Conservation (phyloP, 1,140 invertebrate species). For the Bombus pascuorum region DNA sequence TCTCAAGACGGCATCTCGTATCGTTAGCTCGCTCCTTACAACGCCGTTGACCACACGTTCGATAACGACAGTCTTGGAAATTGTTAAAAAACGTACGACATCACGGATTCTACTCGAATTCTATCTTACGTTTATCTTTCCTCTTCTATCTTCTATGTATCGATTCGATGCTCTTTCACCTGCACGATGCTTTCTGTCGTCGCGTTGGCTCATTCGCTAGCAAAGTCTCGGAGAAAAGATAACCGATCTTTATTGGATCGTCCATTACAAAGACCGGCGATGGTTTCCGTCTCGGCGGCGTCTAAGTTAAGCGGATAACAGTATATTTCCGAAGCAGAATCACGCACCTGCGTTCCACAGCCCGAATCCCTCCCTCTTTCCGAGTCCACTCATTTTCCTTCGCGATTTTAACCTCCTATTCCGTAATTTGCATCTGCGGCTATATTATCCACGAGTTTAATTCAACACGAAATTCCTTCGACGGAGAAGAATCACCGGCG, state of each 20-base stretch:
- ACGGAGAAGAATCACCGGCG: not conserved
- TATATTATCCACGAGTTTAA: not conserved
- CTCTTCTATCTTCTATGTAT: conserved; percentile 1
- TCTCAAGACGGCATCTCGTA: conserved; percentile 70
- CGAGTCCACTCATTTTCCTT: not conserved
- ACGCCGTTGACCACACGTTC: conserved; percentile 76
- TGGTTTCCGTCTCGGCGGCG: conserved; percentile 79
- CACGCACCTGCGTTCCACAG: conserved; percentile 72
- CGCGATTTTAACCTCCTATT: conserved; percentile 21
- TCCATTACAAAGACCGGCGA: conserved; percentile 76
- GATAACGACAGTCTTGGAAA: conserved; percentile 76
- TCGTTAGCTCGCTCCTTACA: conserved; percentile 60
- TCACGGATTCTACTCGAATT: conserved; percentile 37
- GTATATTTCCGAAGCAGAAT: conserved; percentile 77
- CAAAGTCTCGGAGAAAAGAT: conserved; percentile 54
- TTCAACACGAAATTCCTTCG: not conserved
- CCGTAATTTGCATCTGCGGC: conserved; percentile 3
- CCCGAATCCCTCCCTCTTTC: conserved; percentile 26
- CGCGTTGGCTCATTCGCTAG: not conserved
- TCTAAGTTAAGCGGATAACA: conserved; percentile 80
- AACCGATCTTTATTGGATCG: conserved; percentile 81
- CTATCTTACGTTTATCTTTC: not conserved
- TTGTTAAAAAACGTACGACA: conserved; percentile 74
- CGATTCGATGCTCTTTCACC: not conserved
- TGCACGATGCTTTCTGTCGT: not conserved